Evolutionary conservation across 1,140 invertebrate genomes (phyloP).

Genomic region (Hyphantria cunea): DNA sequence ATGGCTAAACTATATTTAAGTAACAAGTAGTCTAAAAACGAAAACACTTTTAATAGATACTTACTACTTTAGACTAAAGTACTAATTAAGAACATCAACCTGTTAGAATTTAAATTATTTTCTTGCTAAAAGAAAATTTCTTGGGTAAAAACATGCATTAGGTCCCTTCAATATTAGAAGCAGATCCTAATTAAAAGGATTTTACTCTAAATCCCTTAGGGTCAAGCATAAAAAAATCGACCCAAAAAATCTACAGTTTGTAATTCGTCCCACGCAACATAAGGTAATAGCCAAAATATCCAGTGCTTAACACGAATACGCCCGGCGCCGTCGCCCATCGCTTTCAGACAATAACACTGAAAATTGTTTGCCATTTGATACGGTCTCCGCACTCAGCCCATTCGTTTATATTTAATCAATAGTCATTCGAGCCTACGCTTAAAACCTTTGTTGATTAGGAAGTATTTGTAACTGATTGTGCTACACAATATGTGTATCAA

Average conservation of each 20-base stretch:
- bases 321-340: neutral
- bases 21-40: no score
- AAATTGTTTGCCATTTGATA: neutral
- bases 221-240: neutral
- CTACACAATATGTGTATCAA: no score
- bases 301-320: neutral
- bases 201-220: no score
- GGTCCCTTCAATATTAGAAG: no score
- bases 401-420: slow-evolving; percentile 3
- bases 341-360: slow-evolving; percentile 2
- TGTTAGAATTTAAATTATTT: no score
- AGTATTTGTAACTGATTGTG: neutral
- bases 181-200: no score
- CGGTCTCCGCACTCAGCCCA: neutral
- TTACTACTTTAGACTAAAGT: no score
- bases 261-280: neutral
- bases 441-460: neutral
- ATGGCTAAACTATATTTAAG: no score
- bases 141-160: no score
- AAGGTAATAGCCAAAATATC: neutral
- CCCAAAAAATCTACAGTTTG: neutral
- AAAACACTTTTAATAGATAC: no score
- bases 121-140: no score
- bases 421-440: neutral
- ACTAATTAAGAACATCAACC: no score